Conservation (phyloP, 2,797 vertebrate genomes). For the Syngnathus acus region DNA sequence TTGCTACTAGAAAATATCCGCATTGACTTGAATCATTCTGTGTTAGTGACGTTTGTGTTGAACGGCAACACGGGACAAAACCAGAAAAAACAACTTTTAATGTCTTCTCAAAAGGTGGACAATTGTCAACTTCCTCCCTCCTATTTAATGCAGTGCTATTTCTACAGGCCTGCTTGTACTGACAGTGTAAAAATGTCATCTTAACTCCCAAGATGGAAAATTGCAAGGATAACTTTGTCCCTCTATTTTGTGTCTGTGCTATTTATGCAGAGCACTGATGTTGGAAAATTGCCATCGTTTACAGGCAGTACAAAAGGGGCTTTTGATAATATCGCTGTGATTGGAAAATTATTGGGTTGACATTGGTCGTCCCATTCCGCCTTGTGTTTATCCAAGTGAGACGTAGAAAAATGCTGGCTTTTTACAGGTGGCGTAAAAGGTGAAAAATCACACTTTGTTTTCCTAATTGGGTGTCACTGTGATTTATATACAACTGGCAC, state of each 20-base stretch:
- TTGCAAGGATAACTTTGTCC: not conserved
- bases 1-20: not conserved
- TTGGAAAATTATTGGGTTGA: not conserved
- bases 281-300: not conserved
- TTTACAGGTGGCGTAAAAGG: not conserved
- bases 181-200: not conserved
- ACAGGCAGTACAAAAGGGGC: not conserved
- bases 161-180: not conserved
- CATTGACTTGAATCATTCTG: not conserved
- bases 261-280: not conserved
- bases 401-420: not conserved
- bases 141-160: not conserved
- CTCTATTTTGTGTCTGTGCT: not conserved
- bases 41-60: not conserved
- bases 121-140: not conserved
- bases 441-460: not conserved
- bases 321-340: not conserved
- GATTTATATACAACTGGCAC: not conserved
- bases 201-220: not conserved
- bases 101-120: not conserved
- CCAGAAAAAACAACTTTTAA: not conserved
- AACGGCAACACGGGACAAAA: not conserved
- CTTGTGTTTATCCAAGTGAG: not conserved
- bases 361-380: not conserved
- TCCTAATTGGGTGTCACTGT: not conserved